A percentile compares a stretch with the other conserved stretches of the same genome.
Conservation (phyloP, 53 echinoderm and acorn worm genomes). For the Luidia sarsii region DNA sequence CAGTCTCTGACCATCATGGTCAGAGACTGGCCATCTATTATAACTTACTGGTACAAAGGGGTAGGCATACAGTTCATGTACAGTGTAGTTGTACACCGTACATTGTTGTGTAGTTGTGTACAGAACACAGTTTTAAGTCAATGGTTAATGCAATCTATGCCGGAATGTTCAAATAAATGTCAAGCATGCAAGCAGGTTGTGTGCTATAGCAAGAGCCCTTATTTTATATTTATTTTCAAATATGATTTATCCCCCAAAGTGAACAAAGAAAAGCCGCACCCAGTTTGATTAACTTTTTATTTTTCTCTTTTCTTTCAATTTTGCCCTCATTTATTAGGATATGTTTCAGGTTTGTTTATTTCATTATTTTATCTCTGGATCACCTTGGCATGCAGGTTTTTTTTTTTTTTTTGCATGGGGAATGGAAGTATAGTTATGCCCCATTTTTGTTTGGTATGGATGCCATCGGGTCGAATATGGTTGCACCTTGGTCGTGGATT, state of each 20-base stretch:
- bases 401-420: slow-evolving; percentile 52
- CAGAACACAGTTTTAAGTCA: too few relatives aligned
- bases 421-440: background rate
- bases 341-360: slow-evolving; percentile 49
- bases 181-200: slow-evolving; percentile 28
- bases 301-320: slow-evolving; percentile 45
- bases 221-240: background rate
- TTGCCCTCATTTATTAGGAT: slow-evolving; percentile 34
- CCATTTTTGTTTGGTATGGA: too few relatives aligned
- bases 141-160: too few relatives aligned
- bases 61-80: too few relatives aligned
- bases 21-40: too few relatives aligned
- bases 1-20: too few relatives aligned
- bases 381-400: slow-evolving; percentile 58
- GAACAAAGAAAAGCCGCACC: too few relatives aligned
- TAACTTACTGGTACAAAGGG: too few relatives aligned
- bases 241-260: background rate
- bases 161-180: too few relatives aligned
- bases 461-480: background rate
- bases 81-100: too few relatives aligned
- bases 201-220: background rate
- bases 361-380: slow-evolving; percentile 9
- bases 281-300: slow-evolving; percentile 2
- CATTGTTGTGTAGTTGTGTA: too few relatives aligned
- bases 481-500: too few relatives aligned